These are phyloP conservation scores for Diploscapter pachys DNA, from an alignment of 1,140 invertebrate genomes.

Conservation along the genomic window DNA sequence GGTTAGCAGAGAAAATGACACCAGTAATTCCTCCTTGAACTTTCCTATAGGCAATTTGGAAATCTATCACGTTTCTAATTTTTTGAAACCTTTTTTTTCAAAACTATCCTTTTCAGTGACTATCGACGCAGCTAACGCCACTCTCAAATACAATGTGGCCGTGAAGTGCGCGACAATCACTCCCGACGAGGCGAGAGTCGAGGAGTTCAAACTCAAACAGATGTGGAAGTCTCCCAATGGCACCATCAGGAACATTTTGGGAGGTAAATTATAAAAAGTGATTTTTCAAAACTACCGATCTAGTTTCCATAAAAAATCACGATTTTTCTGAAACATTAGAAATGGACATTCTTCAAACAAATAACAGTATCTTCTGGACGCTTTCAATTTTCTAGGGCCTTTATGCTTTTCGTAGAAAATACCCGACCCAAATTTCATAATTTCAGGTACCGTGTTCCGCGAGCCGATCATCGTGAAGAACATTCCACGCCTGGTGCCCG, in stretches of 20 bases:
- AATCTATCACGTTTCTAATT: background rate
- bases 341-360: no score
- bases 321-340: background rate
- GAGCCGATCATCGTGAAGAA: constrained; percentile 97
- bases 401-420: constrained; percentile 57
- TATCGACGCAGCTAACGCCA: constrained; percentile 88
- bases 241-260: constrained; percentile 94
- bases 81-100: no score
- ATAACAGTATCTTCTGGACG: no score
- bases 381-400: constrained; percentile 65
- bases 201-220: constrained; percentile 93
- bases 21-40: background rate
- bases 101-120: constrained; percentile 69
- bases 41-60: no score
- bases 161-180: constrained; percentile 98
- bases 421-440: background rate
- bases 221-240: constrained; percentile 99
- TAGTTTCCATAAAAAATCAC: background rate
- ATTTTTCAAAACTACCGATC: no score
- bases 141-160: constrained; percentile 93
- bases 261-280: constrained; percentile 55
- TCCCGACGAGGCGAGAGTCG: constrained; percentile 84
- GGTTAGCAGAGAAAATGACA: background rate
- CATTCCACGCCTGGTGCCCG: constrained; percentile 86
- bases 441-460: constrained; percentile 81